Percentiles rank a stretch among this genome's conserved stretches.
These are phyloP conservation scores for Drosophila erecta DNA, from an alignment of 1,140 invertebrate species.

Conservation along the genomic window DNA sequence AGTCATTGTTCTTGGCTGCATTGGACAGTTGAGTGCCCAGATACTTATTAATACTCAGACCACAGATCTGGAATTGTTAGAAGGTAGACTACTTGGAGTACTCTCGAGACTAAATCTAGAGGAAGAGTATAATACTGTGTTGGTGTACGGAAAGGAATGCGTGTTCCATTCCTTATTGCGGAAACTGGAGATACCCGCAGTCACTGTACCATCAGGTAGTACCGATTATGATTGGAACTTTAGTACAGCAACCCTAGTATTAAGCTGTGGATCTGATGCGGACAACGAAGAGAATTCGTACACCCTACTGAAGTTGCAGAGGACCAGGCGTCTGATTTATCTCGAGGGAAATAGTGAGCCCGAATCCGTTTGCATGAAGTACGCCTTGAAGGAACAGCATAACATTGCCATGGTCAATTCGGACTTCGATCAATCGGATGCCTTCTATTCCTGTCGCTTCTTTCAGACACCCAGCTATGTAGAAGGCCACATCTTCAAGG, in stretches of 20 bases:
- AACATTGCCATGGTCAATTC: slow-evolving; percentile 58
- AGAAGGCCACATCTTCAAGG: not conserved
- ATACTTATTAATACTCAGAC: not conserved
- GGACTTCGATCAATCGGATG: slow-evolving; percentile 2
- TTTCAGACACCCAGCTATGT: slow-evolving; percentile 34
- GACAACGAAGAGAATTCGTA: slow-evolving; percentile 34
- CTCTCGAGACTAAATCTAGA: slow-evolving; percentile 33
- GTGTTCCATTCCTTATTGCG: slow-evolving; percentile 40
- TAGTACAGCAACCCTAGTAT: slow-evolving; percentile 30
- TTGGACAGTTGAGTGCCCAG: slow-evolving; percentile 10
- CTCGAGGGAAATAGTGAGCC: not conserved
- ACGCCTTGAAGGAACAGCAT: slow-evolving; percentile 45
- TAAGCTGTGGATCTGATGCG: slow-evolving; percentile 22
- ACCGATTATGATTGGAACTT: slow-evolving; percentile 46
- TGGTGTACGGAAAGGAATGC: slow-evolving; percentile 49
- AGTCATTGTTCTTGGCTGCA: slow-evolving; percentile 9
- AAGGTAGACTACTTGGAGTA: slow-evolving; percentile 18
- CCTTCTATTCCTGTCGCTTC: slow-evolving; percentile 46
- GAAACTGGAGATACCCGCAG: slow-evolving; percentile 12
- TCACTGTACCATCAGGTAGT: slow-evolving; percentile 35
- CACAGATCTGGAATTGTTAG: not conserved
- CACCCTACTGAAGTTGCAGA: slow-evolving; percentile 41
- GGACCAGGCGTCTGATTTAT: slow-evolving; percentile 28
- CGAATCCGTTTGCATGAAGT: slow-evolving; percentile 18
- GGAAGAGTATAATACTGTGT: slow-evolving; percentile 36